Evolutionary conservation across 1,140 invertebrate genomes (phyloP).

Genomic region (Acromyrmex echinatior): DNA sequence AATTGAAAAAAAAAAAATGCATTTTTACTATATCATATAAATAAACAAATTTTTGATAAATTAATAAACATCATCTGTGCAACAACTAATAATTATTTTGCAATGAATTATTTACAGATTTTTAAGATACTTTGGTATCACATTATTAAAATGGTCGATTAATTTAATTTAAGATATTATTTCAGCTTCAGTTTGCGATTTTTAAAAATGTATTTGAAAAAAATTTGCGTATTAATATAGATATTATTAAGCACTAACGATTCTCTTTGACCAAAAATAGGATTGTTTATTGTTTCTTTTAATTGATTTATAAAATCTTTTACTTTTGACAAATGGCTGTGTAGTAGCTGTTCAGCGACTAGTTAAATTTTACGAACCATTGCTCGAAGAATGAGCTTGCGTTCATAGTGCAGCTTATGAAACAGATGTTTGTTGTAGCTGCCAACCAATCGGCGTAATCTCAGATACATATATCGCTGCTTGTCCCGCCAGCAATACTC

Average conservation of each 20-base stretch:
- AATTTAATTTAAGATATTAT: no score
- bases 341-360: neutral
- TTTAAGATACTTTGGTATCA: no score
- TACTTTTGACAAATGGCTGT: neutral
- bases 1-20: constrained; percentile 1
- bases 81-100: neutral
- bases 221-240: no score
- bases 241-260: no score
- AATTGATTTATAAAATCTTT: no score
- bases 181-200: no score
- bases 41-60: neutral
- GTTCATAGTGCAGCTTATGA: constrained; percentile 78
- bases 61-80: neutral
- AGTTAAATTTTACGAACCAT: constrained; percentile 14
- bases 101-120: no score
- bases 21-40: neutral
- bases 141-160: no score
- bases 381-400: constrained; percentile 70
- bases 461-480: constrained; percentile 84
- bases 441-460: constrained; percentile 81
- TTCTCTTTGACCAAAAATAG: no score
- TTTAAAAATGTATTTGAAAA: no score
- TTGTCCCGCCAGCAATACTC: constrained; percentile 82
- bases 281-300: no score
- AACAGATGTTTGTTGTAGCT: constrained; percentile 82